A percentile compares a stretch with the other conserved stretches of the same genome.
Evolutionary conservation across 2,888 invertebrate species (phyloP).

Genomic region (Agrochola litura): DNA sequence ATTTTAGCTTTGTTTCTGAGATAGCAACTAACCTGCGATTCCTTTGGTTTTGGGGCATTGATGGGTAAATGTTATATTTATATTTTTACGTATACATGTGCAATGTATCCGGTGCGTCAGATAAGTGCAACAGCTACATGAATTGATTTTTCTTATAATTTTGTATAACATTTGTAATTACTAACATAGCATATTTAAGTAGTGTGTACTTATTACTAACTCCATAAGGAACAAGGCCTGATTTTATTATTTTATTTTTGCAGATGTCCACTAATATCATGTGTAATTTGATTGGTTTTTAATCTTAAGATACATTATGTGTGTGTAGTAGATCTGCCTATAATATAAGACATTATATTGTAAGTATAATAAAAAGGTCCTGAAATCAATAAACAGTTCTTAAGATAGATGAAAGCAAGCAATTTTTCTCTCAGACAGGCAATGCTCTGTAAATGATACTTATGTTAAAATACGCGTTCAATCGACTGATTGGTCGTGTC

Average conservation of each 20-base stretch:
- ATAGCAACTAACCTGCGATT: neutral
- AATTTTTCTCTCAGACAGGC: slow-evolving; percentile 75
- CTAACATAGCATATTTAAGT: no score
- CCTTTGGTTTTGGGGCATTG: neutral
- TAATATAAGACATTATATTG: neutral
- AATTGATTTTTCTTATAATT: no score
- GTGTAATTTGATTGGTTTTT: neutral
- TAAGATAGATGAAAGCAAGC: slow-evolving; percentile 59
- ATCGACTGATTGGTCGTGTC: slow-evolving; percentile 63
- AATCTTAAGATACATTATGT: neutral
- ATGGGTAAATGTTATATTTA: no score
- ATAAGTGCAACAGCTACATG: no score
- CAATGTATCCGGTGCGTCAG: no score
- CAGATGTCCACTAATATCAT: neutral
- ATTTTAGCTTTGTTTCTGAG: neutral
- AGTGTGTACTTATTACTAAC: no score
- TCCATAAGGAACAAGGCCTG: no score
- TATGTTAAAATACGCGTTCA: slow-evolving; percentile 71
- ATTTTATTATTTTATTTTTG: neutral
- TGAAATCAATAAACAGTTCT: slow-evolving; percentile 40
- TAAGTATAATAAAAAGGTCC: neutral
- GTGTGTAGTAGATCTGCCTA: neutral
- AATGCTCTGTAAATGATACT: slow-evolving; percentile 80
- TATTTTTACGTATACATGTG: no score
- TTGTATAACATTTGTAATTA: no score